Evolutionary conservation across 2,888 invertebrate genomes (phyloP), one percentile per base, ranked within the genome.

Genomic region (Tachina grossa): DNA sequence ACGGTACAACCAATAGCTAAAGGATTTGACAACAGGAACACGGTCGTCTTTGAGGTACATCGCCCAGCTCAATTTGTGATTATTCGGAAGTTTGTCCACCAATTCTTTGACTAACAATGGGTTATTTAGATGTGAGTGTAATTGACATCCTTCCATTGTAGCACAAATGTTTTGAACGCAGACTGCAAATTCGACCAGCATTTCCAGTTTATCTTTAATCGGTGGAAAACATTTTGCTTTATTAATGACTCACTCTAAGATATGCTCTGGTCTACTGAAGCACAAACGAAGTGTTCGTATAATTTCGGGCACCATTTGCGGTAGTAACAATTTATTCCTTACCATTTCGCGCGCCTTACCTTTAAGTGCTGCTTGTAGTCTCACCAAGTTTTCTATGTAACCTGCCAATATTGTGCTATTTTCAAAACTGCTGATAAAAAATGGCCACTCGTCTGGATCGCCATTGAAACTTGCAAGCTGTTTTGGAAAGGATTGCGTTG

Each of bases 321-420:
- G 77, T 53, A 78, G 19, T 5, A 81, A n/a, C 10, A 85, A 59
- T 59, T 72, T 74, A 31, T 65, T 63, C 49, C 69, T 79, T 9
- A 81, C 81, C 41, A 81, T 61, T 8, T 84, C 84, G 2, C 75
- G 68, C 3, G 79, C 75, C 19, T 76, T 80, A 16, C 80, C 80
- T 57, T 80, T 76, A 2, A 80, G 59, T 41, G 59, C 68, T 6
- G 31, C 19, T 61, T 84, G 84, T n/a, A 75, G 55, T 10, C 84
- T 53, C 1, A 75, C 57, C 9, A 79, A 39, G 16, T 84, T 75
- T 68, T 79, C 41, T 10, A 69, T 43, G 39, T 69, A 84, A 13
- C 84, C 84, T n/a, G 84, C 74, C 9, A 74, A 11, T 1, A 31
- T 5, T 13, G 80, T 68, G 51, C 66, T 68, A 10, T 68, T 68